These are phyloP conservation scores for Shargacucullia verbasci DNA, from an alignment of 2,888 invertebrate genomes.

Conservation along the genomic window DNA sequence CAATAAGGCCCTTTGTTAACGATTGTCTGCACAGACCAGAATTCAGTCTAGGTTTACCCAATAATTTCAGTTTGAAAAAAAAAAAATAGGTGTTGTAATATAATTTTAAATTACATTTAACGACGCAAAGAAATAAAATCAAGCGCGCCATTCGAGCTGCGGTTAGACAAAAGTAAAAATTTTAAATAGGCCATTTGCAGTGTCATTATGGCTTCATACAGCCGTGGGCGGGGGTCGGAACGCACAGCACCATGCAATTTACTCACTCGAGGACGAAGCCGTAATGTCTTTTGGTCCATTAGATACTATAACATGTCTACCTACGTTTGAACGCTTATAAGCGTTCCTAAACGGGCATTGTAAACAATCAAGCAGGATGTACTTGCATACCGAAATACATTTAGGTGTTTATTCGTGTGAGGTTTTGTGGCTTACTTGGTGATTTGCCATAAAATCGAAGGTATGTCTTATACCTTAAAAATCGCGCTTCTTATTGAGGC, in stretches of 20 bases:
- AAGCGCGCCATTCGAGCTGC: constrained; percentile 1
- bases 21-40: too few species aligned
- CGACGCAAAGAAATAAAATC: constrained; percentile 15
- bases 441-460: constrained; percentile 1
- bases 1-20: too few species aligned
- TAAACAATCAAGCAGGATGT: constrained; percentile 12
- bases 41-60: too few species aligned
- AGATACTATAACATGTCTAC: constrained; percentile 50
- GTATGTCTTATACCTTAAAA: not conserved
- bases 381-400: constrained; percentile 9
- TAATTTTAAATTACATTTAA: constrained; percentile 12
- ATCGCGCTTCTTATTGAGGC: too few species aligned
- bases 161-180: constrained; percentile 49
- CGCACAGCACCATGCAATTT: constrained; percentile 68
- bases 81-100: not conserved
- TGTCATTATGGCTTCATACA: constrained; percentile 61
- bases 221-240: constrained; percentile 64
- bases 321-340: constrained; percentile 40
- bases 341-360: constrained; percentile 25
- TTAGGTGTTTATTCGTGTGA: constrained; percentile 8
- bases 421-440: not conserved
- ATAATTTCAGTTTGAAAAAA: too few species aligned
- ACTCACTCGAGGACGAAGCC: constrained; percentile 64
- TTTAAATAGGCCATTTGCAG: constrained; percentile 67
- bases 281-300: constrained; percentile 66